Evolutionary conservation across 2,113 vertebrate species (phyloP).

Genomic region (Indri indri): DNA sequence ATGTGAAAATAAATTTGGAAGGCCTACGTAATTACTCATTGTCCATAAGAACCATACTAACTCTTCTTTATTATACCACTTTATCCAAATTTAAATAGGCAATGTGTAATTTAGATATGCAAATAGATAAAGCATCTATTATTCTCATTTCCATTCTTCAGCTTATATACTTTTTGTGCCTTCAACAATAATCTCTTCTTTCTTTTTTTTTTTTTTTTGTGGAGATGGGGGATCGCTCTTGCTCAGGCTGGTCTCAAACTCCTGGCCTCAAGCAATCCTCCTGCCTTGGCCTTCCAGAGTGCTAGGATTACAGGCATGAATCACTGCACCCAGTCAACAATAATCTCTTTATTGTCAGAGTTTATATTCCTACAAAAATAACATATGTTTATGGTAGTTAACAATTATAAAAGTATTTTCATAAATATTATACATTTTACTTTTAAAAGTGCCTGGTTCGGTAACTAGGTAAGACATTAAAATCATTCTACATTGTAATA

Average conservation of each 20-base stretch:
- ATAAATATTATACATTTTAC: not conserved
- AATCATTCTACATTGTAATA: not conserved
- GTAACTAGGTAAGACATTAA: not conserved
- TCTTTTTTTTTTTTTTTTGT: no score
- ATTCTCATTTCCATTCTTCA: not conserved
- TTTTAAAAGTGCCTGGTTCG: not conserved
- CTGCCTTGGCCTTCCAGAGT: no score
- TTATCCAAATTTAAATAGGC: not conserved
- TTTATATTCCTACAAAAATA: not conserved
- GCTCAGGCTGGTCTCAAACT: no score
- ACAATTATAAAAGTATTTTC: not conserved
- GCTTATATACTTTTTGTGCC: not conserved
- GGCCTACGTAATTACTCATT: not conserved
- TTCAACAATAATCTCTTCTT: not conserved
- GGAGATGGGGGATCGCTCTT: no score
- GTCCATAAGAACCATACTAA: not conserved
- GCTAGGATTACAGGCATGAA: no score
- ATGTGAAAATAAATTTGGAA: not conserved
- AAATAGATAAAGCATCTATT: not conserved
- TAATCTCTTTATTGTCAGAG: not conserved
- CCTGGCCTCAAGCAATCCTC: no score
- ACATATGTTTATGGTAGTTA: not conserved
- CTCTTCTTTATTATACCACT: not conserved
- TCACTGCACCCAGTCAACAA: not conserved
- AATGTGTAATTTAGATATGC: not conserved